Conservation (phyloP, 2,888 invertebrate species). For the Eilema caniola region DNA sequence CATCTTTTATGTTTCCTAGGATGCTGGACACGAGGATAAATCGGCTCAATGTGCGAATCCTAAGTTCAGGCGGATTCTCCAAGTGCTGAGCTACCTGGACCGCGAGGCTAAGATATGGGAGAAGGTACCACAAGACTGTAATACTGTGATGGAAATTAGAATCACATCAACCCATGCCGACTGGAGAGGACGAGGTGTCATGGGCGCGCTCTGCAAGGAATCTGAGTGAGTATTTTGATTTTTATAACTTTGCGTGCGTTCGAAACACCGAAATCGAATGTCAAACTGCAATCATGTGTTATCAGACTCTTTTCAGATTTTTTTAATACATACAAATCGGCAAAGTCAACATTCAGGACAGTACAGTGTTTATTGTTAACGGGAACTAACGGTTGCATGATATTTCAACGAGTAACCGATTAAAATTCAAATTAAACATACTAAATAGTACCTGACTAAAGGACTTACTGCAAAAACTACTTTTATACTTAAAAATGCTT, state of each 20-base stretch:
- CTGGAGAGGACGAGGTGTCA: conserved; percentile 90
- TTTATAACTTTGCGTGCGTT: background rate
- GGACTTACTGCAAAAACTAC: too few relatives aligned
- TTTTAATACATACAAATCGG: too few relatives aligned
- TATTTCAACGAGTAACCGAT: too few relatives aligned
- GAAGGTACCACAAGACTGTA: conserved; percentile 84
- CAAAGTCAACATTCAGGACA: too few relatives aligned
- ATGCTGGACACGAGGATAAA: conserved; percentile 77
- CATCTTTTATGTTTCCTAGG: conserved; percentile 52
- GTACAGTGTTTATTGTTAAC: too few relatives aligned
- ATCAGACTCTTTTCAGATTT: too few relatives aligned
- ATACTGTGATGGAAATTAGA: conserved; percentile 85
- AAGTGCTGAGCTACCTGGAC: conserved; percentile 86
- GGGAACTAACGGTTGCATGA: too few relatives aligned
- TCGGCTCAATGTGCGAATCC: conserved; percentile 85
- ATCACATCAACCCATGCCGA: conserved; percentile 89
- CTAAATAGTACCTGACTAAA: too few relatives aligned
- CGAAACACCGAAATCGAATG: background rate
- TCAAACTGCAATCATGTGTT: background rate
- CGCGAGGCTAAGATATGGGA: conserved; percentile 86
- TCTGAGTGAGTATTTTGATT: conserved; percentile 86
- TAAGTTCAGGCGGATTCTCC: conserved; percentile 89
- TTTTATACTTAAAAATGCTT: too few relatives aligned
- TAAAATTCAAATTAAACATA: too few relatives aligned
- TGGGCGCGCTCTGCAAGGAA: conserved; percentile 88